Evolutionary conservation across 1,140 invertebrate genomes (phyloP), one percentile per base, ranked within the genome.

Genomic region (Penaeus japonicus): DNA sequence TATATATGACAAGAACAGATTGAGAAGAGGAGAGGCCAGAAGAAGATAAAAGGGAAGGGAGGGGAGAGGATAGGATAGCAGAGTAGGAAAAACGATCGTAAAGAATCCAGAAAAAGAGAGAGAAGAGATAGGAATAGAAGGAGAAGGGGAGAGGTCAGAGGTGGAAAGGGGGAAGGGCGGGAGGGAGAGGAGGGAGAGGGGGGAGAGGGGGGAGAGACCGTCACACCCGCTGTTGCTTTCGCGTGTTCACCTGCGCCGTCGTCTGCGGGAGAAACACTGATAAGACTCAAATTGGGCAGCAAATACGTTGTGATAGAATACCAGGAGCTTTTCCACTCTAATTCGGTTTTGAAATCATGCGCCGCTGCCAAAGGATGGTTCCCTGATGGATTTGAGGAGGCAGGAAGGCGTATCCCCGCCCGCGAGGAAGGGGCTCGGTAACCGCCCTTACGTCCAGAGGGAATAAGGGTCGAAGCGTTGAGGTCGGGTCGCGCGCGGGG

Each of bases 331-430:
- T 89, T 59, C 88, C 88, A 89, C 55, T 70, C 83, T 84, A 89
- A 89, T 89, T 89, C 88, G 84, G 83, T 89, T 89, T 85, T 89
- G 88, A 85, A 89, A 89, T 89, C 88, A 89, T 85, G 88, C 83
- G 82, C 73, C 84, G 78, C 22, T 78, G 88, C 82, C 77, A 81
- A 85, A 85, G 88, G 84, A 85, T 82, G 84, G 77, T 81, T 73
- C 81, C 88, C 77, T 89, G 84, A 89, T 89, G 86, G 82, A 85
- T 89, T 89, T 89, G 39, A 30, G 84, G n/a, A 15, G 77, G 27
- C 53, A 59, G 30, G 70, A 32, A 47, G 12, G 15, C 84, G 75
- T 47, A 85, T 55, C 57, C 88, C 88, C 20, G 62, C 4, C 18
- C 0, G 18, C 12, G 24, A 4, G n/a, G 39, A 22, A 35, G 30